Base-by-base conservation (phyloP, 2,888 invertebrate species). In the Deilephila elpenor region DNA sequence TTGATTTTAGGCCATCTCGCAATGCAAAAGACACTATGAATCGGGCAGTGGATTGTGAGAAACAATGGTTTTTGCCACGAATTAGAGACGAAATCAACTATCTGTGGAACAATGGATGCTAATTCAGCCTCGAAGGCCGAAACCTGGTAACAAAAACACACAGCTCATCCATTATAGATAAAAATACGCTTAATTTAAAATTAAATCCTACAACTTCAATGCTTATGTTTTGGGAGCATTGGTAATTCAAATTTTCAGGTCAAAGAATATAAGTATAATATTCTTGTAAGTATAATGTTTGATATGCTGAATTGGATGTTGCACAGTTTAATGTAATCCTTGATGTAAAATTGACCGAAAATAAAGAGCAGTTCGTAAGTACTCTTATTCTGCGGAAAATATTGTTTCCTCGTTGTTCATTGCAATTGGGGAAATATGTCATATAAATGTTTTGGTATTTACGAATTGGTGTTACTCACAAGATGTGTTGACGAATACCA, bases 41-140 rank as follows among this genome's bases (percentile, higher is more conserved):
- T 92, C 90, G 88, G 86, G 86, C 88, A 87, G 78, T 81, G 76
- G 82, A 80, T 83, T 84, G 83, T 86, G 84, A 80, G 84, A 90
- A 88, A 93, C 93, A 94, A 93, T 93, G 82, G 90, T 74, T 83
- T 53, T 80, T 84, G 87, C 86, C 84, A 87, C 88, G 85, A 90
- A 92, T 92, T 92, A 92, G 89, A 88, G 91, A 88, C 89, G 87
- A 89, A 90, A 89, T 90, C 87, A 88, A 88, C 88, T 88, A 91
- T 92, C 93, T 90, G 82, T 86, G 87, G 80, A 92, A 93, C 93
- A 93, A 93, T 94, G 88, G 90, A 88, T 86, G 89, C 86, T 89
- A 90, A 91, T 89, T 88, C 89, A 91, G 86, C 87, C 89, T 85
- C 84, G 92, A 93, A 93, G 93, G 93, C 88, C 86, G 85, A 79